Conservation (phyloP, 1,140 invertebrate genomes). For the Diachasmimorpha longicaudata region DNA sequence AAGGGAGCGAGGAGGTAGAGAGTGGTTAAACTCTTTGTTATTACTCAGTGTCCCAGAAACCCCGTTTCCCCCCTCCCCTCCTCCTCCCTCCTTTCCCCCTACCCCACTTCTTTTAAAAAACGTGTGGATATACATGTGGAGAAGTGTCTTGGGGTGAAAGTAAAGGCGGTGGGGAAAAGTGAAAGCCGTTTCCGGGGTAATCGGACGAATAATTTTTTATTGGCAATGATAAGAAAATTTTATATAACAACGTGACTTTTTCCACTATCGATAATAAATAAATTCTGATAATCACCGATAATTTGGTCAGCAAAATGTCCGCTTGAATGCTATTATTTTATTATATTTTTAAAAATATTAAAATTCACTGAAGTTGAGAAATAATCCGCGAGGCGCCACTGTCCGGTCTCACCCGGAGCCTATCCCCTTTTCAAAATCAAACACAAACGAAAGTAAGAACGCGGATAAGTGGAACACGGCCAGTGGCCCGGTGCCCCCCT, state of each 20-base stretch:
- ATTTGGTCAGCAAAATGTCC: neutral
- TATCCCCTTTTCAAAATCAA: slow-evolving; percentile 44
- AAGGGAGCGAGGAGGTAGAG: slow-evolving; percentile 11
- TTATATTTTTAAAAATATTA: too few species aligned
- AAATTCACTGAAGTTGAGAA: slow-evolving; percentile 17
- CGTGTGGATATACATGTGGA: neutral
- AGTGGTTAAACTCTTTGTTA: slow-evolving; percentile 35
- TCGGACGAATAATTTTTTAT: slow-evolving; percentile 27
- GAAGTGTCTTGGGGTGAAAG: slow-evolving; percentile 30
- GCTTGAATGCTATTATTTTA: too few species aligned
- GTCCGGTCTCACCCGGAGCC: slow-evolving; percentile 18
- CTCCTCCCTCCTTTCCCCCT: slow-evolving; percentile 30
- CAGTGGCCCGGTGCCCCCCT: slow-evolving; percentile 58
- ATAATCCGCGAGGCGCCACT: slow-evolving; percentile 26
- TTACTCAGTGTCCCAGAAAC: slow-evolving; percentile 47
- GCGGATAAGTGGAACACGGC: slow-evolving; percentile 58
- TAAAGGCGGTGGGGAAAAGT: slow-evolving; percentile 49
- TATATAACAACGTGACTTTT: neutral
- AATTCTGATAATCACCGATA: neutral
- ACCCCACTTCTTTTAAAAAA: neutral
- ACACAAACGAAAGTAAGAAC: slow-evolving; percentile 52
- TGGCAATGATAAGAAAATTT: neutral
- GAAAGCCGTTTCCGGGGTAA: slow-evolving; percentile 59
- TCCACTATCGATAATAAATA: neutral
- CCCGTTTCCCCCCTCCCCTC: slow-evolving; percentile 27